A percentile compares a stretch with the other conserved stretches of the same genome.
These are phyloP conservation scores for Hydrocynus forskahlii DNA, from an alignment of 2,797 vertebrate genomes.

Conservation along the genomic window DNA sequence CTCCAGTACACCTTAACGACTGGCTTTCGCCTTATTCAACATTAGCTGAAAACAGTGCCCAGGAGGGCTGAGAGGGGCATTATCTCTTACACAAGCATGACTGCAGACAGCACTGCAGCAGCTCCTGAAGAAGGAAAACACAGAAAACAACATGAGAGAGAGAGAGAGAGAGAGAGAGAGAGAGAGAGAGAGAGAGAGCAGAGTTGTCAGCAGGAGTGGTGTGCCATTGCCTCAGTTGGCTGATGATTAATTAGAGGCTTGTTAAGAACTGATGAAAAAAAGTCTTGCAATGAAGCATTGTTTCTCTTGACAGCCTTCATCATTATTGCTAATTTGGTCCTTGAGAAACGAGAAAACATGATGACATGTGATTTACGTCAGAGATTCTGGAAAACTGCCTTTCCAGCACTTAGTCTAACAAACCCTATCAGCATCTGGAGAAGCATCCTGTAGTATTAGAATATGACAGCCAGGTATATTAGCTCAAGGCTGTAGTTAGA, in stretches of 20 bases:
- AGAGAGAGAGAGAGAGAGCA: not conserved
- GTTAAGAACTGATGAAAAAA: conserved; percentile 8
- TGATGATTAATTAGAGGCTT: conserved; percentile 1
- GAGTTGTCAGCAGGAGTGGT: not conserved
- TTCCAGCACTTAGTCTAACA: not conserved
- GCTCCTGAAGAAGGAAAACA: not conserved
- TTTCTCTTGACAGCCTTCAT: not conserved
- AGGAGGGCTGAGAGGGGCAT: not conserved
- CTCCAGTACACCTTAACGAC: conserved; percentile 14
- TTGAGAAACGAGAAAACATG: too few species aligned
- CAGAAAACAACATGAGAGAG: conserved; percentile 1
- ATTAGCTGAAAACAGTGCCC: not conserved
- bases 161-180: not conserved
- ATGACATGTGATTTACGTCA: conserved; percentile 11
- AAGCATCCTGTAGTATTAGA: not conserved
- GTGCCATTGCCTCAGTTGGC: not conserved
- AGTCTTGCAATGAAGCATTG: not conserved
- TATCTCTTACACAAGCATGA: not conserved
- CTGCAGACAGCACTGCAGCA: not conserved
- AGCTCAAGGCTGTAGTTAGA: not conserved
- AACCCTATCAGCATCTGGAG: not conserved
- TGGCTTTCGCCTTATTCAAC: conserved; percentile 22
- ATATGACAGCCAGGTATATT: not conserved
- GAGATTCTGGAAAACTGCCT: not conserved
- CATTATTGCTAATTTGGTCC: not conserved